A percentile compares a stretch with the other conserved stretches of the same genome.
These are phyloP conservation scores for Argyra leucocephala DNA, from an alignment of 2,888 invertebrate genomes.

Conservation along the genomic window DNA sequence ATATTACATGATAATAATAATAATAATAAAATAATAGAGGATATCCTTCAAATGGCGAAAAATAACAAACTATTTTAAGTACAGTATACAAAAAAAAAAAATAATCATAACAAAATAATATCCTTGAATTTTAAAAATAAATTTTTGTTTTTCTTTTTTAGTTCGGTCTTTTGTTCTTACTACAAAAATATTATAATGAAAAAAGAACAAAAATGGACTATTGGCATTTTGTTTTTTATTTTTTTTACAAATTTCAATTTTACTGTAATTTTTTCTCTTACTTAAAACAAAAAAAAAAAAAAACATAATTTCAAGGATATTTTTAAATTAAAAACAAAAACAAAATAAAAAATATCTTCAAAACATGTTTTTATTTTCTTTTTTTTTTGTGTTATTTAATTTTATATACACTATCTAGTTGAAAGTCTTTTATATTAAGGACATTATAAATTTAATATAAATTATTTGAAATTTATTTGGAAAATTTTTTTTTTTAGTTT, in stretches of 20 bases:
- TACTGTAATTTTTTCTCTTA: background rate
- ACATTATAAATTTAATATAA: too few relatives aligned
- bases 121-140: constrained; percentile 2
- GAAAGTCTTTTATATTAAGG: too few relatives aligned
- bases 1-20: background rate
- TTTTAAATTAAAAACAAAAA: background rate
- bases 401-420: too few relatives aligned
- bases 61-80: background rate
- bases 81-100: background rate
- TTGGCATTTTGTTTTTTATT: background rate
- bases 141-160: background rate
- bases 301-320: constrained; percentile 1
- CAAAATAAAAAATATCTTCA: background rate
- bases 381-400: too few relatives aligned
- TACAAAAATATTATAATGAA: background rate
- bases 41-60: background rate
- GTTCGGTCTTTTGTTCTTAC: background rate
- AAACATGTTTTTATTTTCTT: too few relatives aligned
- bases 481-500: too few relatives aligned
- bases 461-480: too few relatives aligned
- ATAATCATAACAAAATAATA: background rate
- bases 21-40: background rate
- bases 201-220: background rate
- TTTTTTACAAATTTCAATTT: background rate
- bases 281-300: background rate